These are phyloP conservation scores for Elachura formosa DNA, from an alignment of 2,113 vertebrate genomes.

Conservation along the genomic window DNA sequence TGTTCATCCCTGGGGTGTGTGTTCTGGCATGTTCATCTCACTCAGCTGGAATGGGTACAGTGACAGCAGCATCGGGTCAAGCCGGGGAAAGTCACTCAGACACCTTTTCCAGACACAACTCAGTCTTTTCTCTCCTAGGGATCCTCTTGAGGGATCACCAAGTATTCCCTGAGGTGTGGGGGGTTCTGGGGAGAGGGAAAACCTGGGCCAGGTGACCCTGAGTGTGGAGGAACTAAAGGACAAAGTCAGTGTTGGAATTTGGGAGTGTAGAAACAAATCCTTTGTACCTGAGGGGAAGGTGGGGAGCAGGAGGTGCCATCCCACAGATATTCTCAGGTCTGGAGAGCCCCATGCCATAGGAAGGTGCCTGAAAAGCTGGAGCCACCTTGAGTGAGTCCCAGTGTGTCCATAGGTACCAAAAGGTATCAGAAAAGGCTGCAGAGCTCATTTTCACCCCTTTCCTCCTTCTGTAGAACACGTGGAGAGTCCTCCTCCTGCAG, in stretches of 20 bases:
- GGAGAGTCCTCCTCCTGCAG: background rate
- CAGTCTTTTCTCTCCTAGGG: background rate
- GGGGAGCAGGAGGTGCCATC: background rate
- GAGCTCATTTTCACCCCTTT: background rate
- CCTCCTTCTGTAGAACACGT: background rate
- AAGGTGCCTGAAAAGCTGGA: background rate
- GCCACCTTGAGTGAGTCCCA: background rate
- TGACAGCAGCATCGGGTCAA: fast-evolving
- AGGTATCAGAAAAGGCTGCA: background rate
- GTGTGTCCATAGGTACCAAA: background rate
- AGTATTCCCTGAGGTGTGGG: background rate
- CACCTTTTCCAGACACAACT: background rate
- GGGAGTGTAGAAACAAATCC: background rate
- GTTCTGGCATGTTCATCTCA: background rate
- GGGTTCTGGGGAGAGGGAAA: background rate
- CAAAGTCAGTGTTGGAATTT: background rate
- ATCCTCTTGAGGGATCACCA: background rate
- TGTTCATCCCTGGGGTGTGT: background rate
- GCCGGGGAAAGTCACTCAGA: background rate
- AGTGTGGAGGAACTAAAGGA: background rate
- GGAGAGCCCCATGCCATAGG: background rate
- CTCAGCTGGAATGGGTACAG: fast-evolving
- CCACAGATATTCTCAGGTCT: background rate
- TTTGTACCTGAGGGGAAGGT: background rate
- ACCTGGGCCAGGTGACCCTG: background rate